phyloP scores from a whole-genome alignment of 2,888 invertebrate genomes.

The Polydesmus complanatus region DNA sequence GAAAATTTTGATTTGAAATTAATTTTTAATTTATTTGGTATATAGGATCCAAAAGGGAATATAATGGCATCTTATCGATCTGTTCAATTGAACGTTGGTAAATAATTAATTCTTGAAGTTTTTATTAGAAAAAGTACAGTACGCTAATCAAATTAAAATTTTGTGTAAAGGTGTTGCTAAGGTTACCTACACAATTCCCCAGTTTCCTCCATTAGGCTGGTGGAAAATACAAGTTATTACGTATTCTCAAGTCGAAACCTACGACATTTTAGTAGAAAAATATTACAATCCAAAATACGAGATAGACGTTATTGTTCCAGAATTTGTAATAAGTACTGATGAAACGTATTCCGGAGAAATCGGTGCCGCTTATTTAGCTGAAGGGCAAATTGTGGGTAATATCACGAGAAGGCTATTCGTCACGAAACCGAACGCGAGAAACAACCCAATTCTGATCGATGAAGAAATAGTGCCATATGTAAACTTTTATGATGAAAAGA shows the following conservation, averaged over 20 bases:
- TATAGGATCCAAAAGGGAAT: slow-evolving; percentile 32
- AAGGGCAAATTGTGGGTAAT: slow-evolving; percentile 31
- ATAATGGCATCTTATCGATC: slow-evolving; percentile 34
- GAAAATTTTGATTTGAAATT: not conserved
- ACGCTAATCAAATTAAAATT: too few relatives aligned
- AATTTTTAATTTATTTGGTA: slow-evolving; percentile 3
- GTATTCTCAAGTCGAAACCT: slow-evolving; percentile 24
- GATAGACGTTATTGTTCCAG: slow-evolving; percentile 30
- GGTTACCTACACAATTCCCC: slow-evolving; percentile 19
- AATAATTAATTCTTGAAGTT: not conserved
- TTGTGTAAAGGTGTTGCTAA: slow-evolving; percentile 29
- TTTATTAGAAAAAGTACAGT: too few relatives aligned
- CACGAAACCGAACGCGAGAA: slow-evolving; percentile 12
- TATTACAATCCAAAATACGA: slow-evolving; percentile 30
- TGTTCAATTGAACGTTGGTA: slow-evolving; percentile 31
- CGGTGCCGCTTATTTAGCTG: slow-evolving; percentile 27
- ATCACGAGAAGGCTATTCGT: slow-evolving; percentile 28
- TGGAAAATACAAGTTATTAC: slow-evolving; percentile 33
- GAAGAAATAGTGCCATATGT: slow-evolving; percentile 7
- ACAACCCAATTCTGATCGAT: slow-evolving; percentile 17
- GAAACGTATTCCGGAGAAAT: slow-evolving; percentile 27
- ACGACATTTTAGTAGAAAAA: slow-evolving; percentile 29
- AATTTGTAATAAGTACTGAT: slow-evolving; percentile 29
- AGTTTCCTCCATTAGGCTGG: slow-evolving; percentile 24
- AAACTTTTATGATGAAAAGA: not conserved